Evolutionary conservation across 1,140 invertebrate species (phyloP), one percentile per base, ranked within the genome.

Genomic region (Drosophila pallidifrons): DNA sequence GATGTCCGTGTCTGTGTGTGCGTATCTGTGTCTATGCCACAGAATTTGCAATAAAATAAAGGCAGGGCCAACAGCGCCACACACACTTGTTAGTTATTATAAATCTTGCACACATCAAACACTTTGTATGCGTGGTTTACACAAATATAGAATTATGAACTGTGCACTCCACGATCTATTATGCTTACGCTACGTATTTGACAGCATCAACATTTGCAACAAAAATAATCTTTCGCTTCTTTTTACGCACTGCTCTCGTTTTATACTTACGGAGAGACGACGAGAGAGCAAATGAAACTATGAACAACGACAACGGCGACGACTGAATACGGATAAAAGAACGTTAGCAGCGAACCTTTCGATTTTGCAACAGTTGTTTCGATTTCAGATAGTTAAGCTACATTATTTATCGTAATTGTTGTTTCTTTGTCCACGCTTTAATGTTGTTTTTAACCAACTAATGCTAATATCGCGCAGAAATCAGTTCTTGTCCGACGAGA

Each of bases 401-500:
- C 73, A 75, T 75, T 58, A 71, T 75, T 60, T 75, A 30, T 47
- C 11, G 46, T 72, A 10, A 35, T 41, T 65, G 7, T 11, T 58
- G 28, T 43, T 65, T 13, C 7, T 32, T 64, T 58, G 38, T 38
- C 32, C 30, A 75, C 46, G 11, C 30, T 75, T 65, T 13, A 55
- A 75, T 46, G 64, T 32, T 70, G 68, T 64, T 71, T 52, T 65
- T 41, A 70, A 75, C 73, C 59, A 75, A 58, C 45, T 64, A 75
- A 75, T 63, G 58, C 51, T 75, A 70, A 70, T 75, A 68, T 75
- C 60, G 73, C 73, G 73, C 60, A 75, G 52, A 75, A 75, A 70
- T 76, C 68, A 76, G 74, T 66, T 76, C 74, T 76, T 76, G 68
- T 72, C 43, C 68, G 70, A 65, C 74, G 74, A 76, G 74, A 76